These are phyloP conservation scores for Stratiomys singularior DNA, from an alignment of 2,888 invertebrate genomes.

Conservation along the genomic window DNA sequence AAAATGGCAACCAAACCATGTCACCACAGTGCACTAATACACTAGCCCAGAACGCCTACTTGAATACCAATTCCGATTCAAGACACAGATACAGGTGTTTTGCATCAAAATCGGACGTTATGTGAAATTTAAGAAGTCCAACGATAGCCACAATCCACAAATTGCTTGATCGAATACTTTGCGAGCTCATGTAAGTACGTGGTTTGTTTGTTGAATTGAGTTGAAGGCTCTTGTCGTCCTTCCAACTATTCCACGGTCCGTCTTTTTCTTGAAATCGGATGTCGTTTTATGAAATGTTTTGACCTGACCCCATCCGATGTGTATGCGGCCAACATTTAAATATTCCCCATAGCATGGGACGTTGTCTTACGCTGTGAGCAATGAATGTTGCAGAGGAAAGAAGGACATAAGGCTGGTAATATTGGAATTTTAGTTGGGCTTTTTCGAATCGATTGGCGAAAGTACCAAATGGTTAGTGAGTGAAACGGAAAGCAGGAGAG, in stretches of 20 bases:
- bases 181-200: conserved; percentile 29
- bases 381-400: background rate
- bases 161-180: conserved; percentile 43
- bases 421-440: conserved; percentile 17
- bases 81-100: conserved; percentile 40
- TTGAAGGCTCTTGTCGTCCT: conserved; percentile 1
- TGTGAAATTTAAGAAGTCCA: conserved; percentile 42
- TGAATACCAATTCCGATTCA: conserved; percentile 6
- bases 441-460: conserved; percentile 15
- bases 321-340: conserved; percentile 42
- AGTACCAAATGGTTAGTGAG: background rate
- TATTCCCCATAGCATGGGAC: conserved; percentile 30
- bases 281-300: conserved; percentile 40
- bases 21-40: background rate
- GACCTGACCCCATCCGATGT: conserved; percentile 14
- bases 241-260: background rate
- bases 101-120: conserved; percentile 37
- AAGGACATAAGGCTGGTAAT: background rate
- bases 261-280: conserved; percentile 39
- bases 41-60: no score
- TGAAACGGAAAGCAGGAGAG: background rate
- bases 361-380: background rate
- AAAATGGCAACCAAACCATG: background rate
- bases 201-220: conserved; percentile 28
- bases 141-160: conserved; percentile 42